A percentile compares a stretch with the other conserved stretches of the same genome.
phyloP scores from a whole-genome alignment of 2,888 invertebrate species.

The Macaria notata region DNA sequence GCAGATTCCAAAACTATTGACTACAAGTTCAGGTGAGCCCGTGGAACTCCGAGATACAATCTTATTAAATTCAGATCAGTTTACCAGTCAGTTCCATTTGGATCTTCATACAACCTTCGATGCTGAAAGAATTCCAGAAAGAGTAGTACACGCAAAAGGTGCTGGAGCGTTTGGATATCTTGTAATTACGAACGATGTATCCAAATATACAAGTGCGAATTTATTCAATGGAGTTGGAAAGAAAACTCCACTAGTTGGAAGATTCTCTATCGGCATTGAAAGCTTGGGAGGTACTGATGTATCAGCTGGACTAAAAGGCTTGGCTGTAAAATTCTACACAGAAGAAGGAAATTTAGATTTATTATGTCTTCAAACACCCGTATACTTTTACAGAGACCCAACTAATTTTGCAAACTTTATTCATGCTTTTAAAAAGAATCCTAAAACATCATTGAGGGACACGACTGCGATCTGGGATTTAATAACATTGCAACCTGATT shows the following conservation, averaged over 20 bases:
- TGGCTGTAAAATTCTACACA: slow-evolving; percentile 95
- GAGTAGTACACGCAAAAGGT: slow-evolving; percentile 96
- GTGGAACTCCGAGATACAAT: slow-evolving; percentile 86
- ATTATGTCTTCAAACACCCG: slow-evolving; percentile 92
- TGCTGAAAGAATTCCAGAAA: slow-evolving; percentile 94
- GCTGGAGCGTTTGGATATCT: slow-evolving; percentile 92
- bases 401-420: slow-evolving; percentile 91
- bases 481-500: slow-evolving; percentile 89
- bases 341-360: slow-evolving; percentile 94
- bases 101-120: slow-evolving; percentile 84
- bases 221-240: slow-evolving; percentile 89
- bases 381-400: slow-evolving; percentile 94
- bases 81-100: slow-evolving; percentile 38
- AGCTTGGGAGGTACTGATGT: slow-evolving; percentile 93
- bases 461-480: slow-evolving; percentile 95
- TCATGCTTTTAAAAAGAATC: slow-evolving; percentile 95
- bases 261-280: slow-evolving; percentile 90
- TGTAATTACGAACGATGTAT: slow-evolving; percentile 91
- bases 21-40: slow-evolving; percentile 89
- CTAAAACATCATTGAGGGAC: slow-evolving; percentile 91
- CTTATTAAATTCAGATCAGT: slow-evolving; percentile 86
- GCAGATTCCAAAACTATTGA: slow-evolving; percentile 60
- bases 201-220: slow-evolving; percentile 87
- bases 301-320: slow-evolving; percentile 91
- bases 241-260: slow-evolving; percentile 86